Evolutionary conservation across 1,140 invertebrate genomes (phyloP), one percentile per base, ranked within the genome.

Genomic region (Drosophila pseudoananassae): DNA sequence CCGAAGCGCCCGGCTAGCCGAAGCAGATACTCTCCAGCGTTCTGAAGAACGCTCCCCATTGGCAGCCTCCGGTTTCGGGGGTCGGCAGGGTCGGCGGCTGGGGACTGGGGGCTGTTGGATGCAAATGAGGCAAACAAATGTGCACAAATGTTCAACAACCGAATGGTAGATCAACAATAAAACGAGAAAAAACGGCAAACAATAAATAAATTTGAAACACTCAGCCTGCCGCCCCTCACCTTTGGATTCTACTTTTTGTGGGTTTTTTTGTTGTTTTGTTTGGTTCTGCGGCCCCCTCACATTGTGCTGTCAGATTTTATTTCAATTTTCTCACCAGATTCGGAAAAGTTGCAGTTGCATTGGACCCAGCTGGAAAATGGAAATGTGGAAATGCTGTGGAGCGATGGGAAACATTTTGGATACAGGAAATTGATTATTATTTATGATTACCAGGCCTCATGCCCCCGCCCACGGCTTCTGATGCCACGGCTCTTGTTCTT

Each of bases 391-490:
- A 78, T 71, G 56, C 58, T 83, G 78, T 43, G 65, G 61, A 82
- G 76, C 83, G 84, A 88, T 88, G 83, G 76, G 83, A 88, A 88
- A 88, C 83, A 83, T 76, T 79, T 79, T 76, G 55, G 58, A 50
- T 57, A 79, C 83, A 88, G 83, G 83, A 88, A 88, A 88, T 88
- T 79, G 83, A 88, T 88, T 88, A 88, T 88, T 88, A 88, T 88
- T 88, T 88, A 88, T 89, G 83, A 88, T 89, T 88, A 69, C 84
- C 66, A 60, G 53, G 27, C 52, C 68, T 46, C 46, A 36, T 25
- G 38, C 49, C 55, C 43, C 55, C 66, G 6, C 17, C 17, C 23
- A 8, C 43, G 23, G 9, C 31, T 14, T 10, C n/a, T 14, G 33
- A 12, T 27, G 5, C 66, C 1, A 10, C 12, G 1, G 33, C 9